Percentiles rank a stretch among this genome's conserved stretches.
Evolutionary conservation across 1,140 invertebrate genomes (phyloP).

Genomic region (Zaprionus inermis): DNA sequence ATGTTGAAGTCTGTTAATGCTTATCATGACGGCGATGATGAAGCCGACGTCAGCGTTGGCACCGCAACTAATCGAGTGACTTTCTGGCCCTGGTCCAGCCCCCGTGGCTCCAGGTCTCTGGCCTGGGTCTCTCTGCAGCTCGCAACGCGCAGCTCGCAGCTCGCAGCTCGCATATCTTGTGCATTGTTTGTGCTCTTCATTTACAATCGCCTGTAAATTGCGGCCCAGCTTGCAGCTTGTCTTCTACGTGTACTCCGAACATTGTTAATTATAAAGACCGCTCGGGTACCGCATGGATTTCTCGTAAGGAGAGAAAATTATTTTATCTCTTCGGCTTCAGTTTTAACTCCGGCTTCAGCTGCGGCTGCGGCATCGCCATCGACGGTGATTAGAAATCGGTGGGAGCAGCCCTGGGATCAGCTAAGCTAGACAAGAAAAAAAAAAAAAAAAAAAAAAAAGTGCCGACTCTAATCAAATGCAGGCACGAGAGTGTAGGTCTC

Average conservation of each 20-base stretch:
- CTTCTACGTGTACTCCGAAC: slow-evolving; percentile 37
- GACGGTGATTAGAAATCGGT: slow-evolving; percentile 55
- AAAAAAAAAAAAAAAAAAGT: background rate
- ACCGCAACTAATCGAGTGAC: slow-evolving; percentile 75
- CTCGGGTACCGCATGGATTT: slow-evolving; percentile 42
- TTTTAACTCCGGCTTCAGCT: background rate
- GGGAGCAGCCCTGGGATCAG: slow-evolving; percentile 4
- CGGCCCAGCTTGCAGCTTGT: slow-evolving; percentile 55
- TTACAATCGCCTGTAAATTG: slow-evolving; percentile 69
- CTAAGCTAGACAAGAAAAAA: background rate
- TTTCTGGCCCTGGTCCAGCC: slow-evolving; percentile 56
- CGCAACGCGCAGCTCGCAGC: no score
- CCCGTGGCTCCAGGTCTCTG: slow-evolving; percentile 37
- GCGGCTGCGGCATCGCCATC: slow-evolving; percentile 11
- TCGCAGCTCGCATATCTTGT: slow-evolving; percentile 33
- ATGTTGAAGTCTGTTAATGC: slow-evolving; percentile 72
- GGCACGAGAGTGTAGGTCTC: background rate
- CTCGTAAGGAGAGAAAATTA: slow-evolving; percentile 47
- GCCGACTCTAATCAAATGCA: slow-evolving; percentile 9
- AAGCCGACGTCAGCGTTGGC: slow-evolving; percentile 68
- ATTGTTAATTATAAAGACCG: slow-evolving; percentile 72
- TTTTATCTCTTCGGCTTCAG: slow-evolving; percentile 29
- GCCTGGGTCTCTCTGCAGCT: background rate
- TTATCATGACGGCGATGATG: slow-evolving; percentile 68
- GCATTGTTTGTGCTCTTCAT: slow-evolving; percentile 73